A percentile compares a stretch with the other conserved stretches of the same genome.
Conservation (phyloP, 2,113 vertebrate species). For the Lota lota region DNA sequence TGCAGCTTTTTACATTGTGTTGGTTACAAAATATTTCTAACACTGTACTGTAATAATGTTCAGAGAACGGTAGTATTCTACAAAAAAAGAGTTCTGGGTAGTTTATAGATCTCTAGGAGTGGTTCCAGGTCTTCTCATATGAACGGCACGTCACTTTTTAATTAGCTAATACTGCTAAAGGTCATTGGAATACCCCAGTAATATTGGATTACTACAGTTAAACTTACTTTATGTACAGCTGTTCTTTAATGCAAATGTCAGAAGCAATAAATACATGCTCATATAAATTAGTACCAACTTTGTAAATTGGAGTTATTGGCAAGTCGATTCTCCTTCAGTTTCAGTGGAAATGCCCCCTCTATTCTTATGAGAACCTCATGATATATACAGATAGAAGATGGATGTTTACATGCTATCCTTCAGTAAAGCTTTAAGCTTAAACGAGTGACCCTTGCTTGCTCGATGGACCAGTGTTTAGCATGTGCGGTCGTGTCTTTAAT, state of each 20-base stretch:
- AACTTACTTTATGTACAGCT: constrained; percentile 51
- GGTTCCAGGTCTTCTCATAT: constrained; percentile 21
- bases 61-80: background rate
- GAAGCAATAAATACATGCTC: constrained; percentile 78
- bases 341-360: background rate
- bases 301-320: constrained; percentile 13
- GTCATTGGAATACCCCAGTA: constrained; percentile 18
- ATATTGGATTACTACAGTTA: constrained; percentile 36
- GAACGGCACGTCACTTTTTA: constrained; percentile 24
- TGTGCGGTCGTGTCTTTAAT: constrained; percentile 52
- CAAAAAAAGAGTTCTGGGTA: background rate
- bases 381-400: background rate
- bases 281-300: constrained; percentile 43
- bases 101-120: background rate
- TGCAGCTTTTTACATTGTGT: constrained; percentile 2
- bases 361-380: too few relatives aligned
- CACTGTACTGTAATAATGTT: background rate
- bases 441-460: constrained; percentile 31
- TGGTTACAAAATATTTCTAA: background rate
- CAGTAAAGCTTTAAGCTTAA: constrained; percentile 38
- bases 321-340: background rate
- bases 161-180: constrained; percentile 13
- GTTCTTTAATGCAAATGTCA: constrained; percentile 70
- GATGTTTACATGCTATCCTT: background rate
- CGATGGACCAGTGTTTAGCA: constrained; percentile 47